phyloP scores from a whole-genome alignment of 2,888 invertebrate genomes.

The Tenthredo livida region DNA sequence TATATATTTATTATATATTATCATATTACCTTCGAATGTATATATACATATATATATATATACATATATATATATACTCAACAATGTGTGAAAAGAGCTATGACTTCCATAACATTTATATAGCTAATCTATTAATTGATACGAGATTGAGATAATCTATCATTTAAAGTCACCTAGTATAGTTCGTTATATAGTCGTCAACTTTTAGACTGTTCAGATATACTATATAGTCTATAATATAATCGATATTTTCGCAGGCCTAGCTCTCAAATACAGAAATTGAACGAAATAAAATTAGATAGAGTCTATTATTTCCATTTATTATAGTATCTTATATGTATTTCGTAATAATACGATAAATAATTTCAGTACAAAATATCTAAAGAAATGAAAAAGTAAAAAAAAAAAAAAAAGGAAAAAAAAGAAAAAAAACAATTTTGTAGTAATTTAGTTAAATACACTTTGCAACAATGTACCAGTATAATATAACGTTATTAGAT shows the following conservation, averaged over 20 bases:
- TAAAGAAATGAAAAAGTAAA: neutral
- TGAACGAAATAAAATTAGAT: neutral
- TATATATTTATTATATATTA: no score
- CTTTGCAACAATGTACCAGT: neutral
- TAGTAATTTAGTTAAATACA: neutral
- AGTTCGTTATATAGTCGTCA: neutral
- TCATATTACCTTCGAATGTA: neutral
- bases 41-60: slow-evolving; percentile 1
- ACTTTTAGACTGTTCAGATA: neutral
- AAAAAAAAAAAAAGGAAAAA: neutral
- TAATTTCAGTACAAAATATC: slow-evolving; percentile 8
- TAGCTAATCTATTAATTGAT: neutral
- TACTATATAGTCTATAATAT: neutral
- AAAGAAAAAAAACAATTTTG: neutral
- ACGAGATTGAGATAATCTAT: neutral
- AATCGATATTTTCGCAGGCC: neutral
- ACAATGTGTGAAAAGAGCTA: neutral
- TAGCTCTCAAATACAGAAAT: neutral
- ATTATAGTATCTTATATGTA: neutral
- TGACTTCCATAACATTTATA: neutral
- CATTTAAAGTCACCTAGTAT: neutral
- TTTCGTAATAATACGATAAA: neutral
- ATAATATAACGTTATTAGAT: slow-evolving; percentile 24
- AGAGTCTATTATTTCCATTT: neutral
- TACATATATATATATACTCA: slow-evolving; percentile 1